phyloP scores from a whole-genome alignment of 2,888 invertebrate species.

The Euclidia mi region DNA sequence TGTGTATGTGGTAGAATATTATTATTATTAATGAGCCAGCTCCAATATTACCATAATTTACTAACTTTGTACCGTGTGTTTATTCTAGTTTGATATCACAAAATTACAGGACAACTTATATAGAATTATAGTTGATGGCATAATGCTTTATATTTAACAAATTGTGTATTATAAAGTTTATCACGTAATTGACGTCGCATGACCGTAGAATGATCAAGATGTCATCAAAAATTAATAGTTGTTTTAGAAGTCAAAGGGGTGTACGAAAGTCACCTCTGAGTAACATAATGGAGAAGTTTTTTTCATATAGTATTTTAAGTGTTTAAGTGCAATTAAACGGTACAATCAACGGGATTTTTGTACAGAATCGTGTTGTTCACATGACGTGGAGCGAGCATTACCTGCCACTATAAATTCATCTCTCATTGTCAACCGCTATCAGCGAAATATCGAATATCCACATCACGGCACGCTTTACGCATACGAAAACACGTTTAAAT shows the following conservation, averaged over 20 bases:
- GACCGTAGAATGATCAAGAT: constrained; percentile 31
- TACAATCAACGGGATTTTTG: constrained; percentile 33
- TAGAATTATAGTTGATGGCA: background rate
- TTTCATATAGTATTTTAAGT: constrained; percentile 12
- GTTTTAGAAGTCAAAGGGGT: constrained; percentile 21
- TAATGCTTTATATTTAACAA: constrained; percentile 1
- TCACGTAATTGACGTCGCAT: constrained; percentile 28
- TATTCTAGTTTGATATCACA: background rate
- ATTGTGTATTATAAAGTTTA: constrained; percentile 8
- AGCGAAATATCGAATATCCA: constrained; percentile 74
- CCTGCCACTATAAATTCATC: constrained; percentile 68
- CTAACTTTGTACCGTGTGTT: background rate
- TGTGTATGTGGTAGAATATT: no score
- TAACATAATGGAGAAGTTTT: background rate
- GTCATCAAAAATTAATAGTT: constrained; percentile 27
- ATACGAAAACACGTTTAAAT: constrained; percentile 75
- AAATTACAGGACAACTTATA: constrained; percentile 3
- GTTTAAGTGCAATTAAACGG: constrained; percentile 25
- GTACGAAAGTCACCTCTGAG: constrained; percentile 27
- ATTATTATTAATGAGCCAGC: constrained; percentile 55
- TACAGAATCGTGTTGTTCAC: constrained; percentile 37
- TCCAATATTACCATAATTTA: constrained; percentile 31
- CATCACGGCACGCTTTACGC: constrained; percentile 68
- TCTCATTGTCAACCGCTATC: constrained; percentile 72
- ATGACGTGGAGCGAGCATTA: constrained; percentile 54